phyloP scores from a whole-genome alignment of 1,140 invertebrate genomes.

The Pseudachorutes palmiensis region DNA sequence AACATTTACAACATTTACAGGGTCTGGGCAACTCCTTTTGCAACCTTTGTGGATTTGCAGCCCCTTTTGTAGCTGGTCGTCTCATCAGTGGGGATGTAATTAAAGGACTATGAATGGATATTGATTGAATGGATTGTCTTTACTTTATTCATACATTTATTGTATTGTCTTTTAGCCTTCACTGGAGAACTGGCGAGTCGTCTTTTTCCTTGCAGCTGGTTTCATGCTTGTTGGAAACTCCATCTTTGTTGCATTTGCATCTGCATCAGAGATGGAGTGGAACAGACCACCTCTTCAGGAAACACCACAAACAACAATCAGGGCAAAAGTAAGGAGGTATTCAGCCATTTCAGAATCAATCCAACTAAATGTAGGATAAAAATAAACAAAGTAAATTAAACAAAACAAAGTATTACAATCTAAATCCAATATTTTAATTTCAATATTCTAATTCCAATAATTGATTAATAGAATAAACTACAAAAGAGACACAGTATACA shows the following conservation, averaged over 20 bases:
- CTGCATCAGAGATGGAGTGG: slow-evolving; percentile 37
- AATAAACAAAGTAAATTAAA: not conserved
- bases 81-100: slow-evolving; percentile 42
- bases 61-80: slow-evolving; percentile 45
- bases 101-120: too few relatives aligned
- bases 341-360: slow-evolving; percentile 9
- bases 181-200: slow-evolving; percentile 45
- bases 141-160: too few relatives aligned
- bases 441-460: too few relatives aligned
- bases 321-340: not conserved
- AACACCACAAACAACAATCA: not conserved
- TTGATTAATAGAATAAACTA: too few relatives aligned
- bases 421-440: too few relatives aligned
- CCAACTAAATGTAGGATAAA: slow-evolving; percentile 1
- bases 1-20: slow-evolving; percentile 39
- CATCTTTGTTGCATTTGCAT: slow-evolving; percentile 42
- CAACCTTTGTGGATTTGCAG: slow-evolving; percentile 47
- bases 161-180: slow-evolving; percentile 41
- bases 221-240: slow-evolving; percentile 44
- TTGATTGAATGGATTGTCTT: too few relatives aligned
- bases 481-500: too few relatives aligned
- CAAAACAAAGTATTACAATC: not conserved
- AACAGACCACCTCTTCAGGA: slow-evolving; percentile 37
- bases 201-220: slow-evolving; percentile 47
- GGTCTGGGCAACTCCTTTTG: slow-evolving; percentile 51